phyloP scores from a whole-genome alignment of 2,113 vertebrate genomes.

The Connochaetes taurinus region DNA sequence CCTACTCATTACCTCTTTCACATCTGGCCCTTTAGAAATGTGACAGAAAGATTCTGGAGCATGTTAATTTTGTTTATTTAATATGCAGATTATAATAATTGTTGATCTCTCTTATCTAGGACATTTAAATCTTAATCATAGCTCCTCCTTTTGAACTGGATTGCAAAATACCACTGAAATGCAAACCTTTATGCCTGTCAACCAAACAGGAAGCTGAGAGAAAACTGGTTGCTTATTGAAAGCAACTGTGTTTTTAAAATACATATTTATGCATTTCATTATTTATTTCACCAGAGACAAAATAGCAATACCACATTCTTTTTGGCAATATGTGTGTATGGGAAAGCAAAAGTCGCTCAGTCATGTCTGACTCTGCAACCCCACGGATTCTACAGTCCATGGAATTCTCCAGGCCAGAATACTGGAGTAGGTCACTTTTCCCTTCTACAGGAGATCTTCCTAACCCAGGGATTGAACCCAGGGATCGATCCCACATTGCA shows the following conservation, averaged over 20 bases:
- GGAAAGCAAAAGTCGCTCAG: neutral
- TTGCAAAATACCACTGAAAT: conserved; percentile 52
- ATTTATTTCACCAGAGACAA: neutral
- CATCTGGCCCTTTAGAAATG: conserved; percentile 3
- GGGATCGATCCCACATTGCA: neutral
- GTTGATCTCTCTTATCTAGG: conserved; percentile 55
- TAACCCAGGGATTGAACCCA: accelerated
- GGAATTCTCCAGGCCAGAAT: neutral
- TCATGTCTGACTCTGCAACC: neutral
- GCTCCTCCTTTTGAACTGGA: conserved; percentile 42
- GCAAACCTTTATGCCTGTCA: neutral
- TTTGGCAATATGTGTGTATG: neutral
- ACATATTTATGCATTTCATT: neutral
- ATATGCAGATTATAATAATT: conserved; percentile 56
- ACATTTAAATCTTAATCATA: conserved; percentile 52
- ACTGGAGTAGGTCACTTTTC: neutral
- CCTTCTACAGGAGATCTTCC: neutral
- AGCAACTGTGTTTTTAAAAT: neutral
- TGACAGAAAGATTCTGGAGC: conserved; percentile 61
- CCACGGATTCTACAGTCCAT: neutral
- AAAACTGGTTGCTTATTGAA: neutral
- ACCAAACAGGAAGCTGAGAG: neutral
- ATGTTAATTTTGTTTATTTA: conserved; percentile 71
- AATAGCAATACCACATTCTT: neutral
- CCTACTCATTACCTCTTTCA: conserved; percentile 28